A percentile compares a stretch with the other conserved stretches of the same genome.
Evolutionary conservation across 2,888 invertebrate genomes (phyloP).

Genomic region (Pseudolycoriella hygida): DNA sequence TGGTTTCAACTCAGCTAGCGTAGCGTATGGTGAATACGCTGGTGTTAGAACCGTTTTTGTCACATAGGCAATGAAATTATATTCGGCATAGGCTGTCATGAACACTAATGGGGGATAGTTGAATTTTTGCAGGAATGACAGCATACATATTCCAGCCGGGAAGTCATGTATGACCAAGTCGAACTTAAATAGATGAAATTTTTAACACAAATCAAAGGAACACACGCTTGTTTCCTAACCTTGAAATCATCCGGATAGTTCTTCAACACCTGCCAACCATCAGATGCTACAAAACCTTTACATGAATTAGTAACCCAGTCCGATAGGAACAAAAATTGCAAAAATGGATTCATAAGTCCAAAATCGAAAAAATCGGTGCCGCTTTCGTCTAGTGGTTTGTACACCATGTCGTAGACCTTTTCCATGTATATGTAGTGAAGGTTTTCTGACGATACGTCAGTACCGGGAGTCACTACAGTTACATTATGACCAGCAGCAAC

Average conservation of each 20-base stretch:
- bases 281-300: constrained; percentile 10
- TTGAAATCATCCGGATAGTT: constrained; percentile 18
- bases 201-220: background rate
- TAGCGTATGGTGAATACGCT: too few species aligned
- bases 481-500: constrained; percentile 11
- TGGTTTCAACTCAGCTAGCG: constrained; percentile 11
- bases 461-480: constrained; percentile 14
- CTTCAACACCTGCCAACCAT: constrained; percentile 14
- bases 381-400: too few species aligned
- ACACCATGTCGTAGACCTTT: too few species aligned
- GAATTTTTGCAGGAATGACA: constrained; percentile 20
- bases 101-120: constrained; percentile 19
- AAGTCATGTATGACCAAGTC: constrained; percentile 16
- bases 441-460: constrained; percentile 7
- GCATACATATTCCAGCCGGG: constrained; percentile 17
- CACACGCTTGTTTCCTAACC: background rate
- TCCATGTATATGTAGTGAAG: too few species aligned
- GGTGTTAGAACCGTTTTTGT: too few species aligned
- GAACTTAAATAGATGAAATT: constrained; percentile 8
- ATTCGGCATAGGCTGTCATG: constrained; percentile 11
- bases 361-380: background rate
- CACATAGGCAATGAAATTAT: too few species aligned
- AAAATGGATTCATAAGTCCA: background rate
- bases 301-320: constrained; percentile 10
- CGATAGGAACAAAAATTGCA: constrained; percentile 6